Base-by-base conservation (phyloP, 1,140 invertebrate species). In the Camponotus vicinus region DNA sequence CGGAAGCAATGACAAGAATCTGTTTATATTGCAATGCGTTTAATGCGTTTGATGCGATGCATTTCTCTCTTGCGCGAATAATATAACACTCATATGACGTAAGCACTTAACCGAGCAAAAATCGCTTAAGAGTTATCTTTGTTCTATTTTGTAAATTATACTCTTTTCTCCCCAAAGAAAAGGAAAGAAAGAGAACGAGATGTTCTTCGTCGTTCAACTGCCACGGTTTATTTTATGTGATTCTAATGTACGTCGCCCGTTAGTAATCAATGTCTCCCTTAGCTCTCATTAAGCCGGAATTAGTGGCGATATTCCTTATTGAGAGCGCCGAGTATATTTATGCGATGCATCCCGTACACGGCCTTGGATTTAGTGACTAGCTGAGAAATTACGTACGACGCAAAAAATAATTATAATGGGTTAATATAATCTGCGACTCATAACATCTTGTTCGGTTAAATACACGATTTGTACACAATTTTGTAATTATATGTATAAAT, bases 331-430 rank as follows among this genome's bases (percentile, higher is more conserved):
- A 64, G 76, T 66, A 45, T 66, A n/a, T 79, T 79, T 79, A 67
- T 42, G n/a, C 59, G 27, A 64, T 27, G 15, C 34, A 77, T 64
- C n/a, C 13, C 57, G 9, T 63, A 59, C 40, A 34, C 55, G 13
- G 57, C 13, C 5, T 27, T 11, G 34, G 40, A 78, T 66, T 64
- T 78, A 67, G 76, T 32, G 3, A 52, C 42, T 21, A 3, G 11
- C 15, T 79, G 76, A 67, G 61, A 79, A 67, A 67, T 67, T 67
- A n/a, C n/a, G n/a, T 27, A 15, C 34, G 52, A 79, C 76, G 42
- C n/a, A 6, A 32, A 37, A 45, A 79, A 3, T 79, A 79, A 79
- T 79, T 79, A 79, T 52, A 52, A 78, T 40, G 49, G 9, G 3
- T 78, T 64, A 64, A 11, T 78, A 52, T 52, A 78, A 78, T 78